Percentiles rank a stretch among this genome's conserved stretches.
phyloP scores from a whole-genome alignment of 2,797 vertebrate species.

The Avahi laniger region DNA sequence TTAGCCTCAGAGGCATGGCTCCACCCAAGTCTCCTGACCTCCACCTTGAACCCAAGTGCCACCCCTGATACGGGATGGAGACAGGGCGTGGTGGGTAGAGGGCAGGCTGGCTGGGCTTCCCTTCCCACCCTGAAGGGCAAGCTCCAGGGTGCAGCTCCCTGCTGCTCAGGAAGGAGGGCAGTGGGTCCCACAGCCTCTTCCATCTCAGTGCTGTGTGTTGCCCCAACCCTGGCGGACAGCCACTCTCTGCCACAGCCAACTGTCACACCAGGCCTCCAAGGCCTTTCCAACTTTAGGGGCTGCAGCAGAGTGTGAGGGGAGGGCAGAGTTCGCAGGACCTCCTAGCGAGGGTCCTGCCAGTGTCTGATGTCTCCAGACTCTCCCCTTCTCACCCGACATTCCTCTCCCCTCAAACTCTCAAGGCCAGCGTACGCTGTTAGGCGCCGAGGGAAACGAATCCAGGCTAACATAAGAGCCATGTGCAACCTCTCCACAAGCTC shows the following conservation, averaged over 20 bases:
- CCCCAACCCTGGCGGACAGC: background rate
- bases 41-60: background rate
- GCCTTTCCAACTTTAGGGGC: background rate
- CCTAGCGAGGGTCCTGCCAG: background rate
- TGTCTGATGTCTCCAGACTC: background rate
- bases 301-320: background rate
- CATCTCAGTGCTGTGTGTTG: background rate
- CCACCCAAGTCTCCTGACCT: background rate
- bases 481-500: background rate
- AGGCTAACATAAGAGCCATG: background rate
- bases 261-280: background rate
- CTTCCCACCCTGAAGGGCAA: background rate
- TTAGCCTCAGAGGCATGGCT: background rate
- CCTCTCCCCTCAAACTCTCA: background rate
- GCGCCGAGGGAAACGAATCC: background rate
- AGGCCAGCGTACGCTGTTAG: background rate
- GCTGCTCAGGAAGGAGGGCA: background rate
- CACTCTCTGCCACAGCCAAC: background rate
- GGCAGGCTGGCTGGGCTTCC: background rate
- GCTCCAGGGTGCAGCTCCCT: background rate
- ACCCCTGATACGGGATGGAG: background rate
- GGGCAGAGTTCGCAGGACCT: background rate
- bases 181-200: background rate
- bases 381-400: background rate
- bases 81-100: too few species aligned